These are phyloP conservation scores for Melieria crassipennis DNA, from an alignment of 2,888 invertebrate species.

Conservation along the genomic window DNA sequence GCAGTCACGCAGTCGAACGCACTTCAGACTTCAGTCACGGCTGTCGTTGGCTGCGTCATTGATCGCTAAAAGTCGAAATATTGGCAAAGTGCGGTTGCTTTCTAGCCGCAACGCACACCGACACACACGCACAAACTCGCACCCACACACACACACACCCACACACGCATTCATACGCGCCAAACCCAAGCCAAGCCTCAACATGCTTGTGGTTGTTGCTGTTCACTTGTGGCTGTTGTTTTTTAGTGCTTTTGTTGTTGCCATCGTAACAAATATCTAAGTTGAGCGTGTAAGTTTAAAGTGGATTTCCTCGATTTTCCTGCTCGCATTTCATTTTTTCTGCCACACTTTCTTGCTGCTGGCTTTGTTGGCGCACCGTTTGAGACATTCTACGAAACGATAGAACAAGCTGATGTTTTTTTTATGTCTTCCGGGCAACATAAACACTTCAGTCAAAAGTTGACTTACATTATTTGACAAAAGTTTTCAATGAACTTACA, in stretches of 20 bases:
- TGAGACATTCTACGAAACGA: background rate
- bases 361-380: too few species aligned
- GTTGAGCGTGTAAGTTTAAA: slow-evolving; percentile 50
- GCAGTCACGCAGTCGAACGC: too few species aligned
- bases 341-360: too few species aligned
- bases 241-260: slow-evolving; percentile 2
- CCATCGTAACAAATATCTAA: background rate
- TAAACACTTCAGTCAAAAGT: slow-evolving; percentile 54
- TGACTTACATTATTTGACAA: slow-evolving; percentile 36
- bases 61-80: too few species aligned
- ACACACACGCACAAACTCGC: background rate
- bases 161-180: slow-evolving; percentile 12
- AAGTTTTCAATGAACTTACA: slow-evolving; percentile 37
- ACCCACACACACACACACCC: background rate
- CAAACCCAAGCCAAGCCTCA: slow-evolving; percentile 9
- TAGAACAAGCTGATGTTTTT: slow-evolving; percentile 33
- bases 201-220: slow-evolving; percentile 3
- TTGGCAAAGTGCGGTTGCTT: background rate
- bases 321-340: slow-evolving; percentile 13
- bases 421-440: slow-evolving; percentile 60
- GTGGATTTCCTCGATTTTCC: slow-evolving; percentile 55
- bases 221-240: background rate
- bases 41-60: too few species aligned
- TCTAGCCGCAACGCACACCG: background rate
- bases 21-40: too few species aligned